phyloP scores from a whole-genome alignment of 2,797 vertebrate genomes.

The Alcedo quadribrachys region DNA sequence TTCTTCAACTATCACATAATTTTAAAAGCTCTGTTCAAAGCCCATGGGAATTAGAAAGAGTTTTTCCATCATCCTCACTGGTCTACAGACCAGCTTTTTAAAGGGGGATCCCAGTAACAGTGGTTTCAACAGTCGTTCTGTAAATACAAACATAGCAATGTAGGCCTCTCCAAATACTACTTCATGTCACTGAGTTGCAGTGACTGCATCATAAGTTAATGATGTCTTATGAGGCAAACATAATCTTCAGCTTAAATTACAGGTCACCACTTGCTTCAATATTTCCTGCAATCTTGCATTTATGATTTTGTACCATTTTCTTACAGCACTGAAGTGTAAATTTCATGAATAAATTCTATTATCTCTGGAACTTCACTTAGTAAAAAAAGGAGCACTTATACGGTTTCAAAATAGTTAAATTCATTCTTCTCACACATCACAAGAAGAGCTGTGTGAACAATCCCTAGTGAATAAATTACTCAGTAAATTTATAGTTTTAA shows the following conservation, averaged over 20 bases:
- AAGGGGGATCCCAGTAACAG: background rate
- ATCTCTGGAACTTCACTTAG: slow-evolving; percentile 24
- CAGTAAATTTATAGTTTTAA: slow-evolving; percentile 27
- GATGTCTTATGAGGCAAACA: background rate
- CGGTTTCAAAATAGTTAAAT: background rate
- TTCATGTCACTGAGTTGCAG: background rate
- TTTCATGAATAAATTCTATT: slow-evolving; percentile 68
- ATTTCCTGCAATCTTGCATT: background rate
- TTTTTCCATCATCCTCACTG: background rate
- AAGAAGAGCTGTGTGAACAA: background rate
- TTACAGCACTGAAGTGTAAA: slow-evolving; percentile 63
- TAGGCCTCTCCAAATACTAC: background rate
- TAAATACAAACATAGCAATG: background rate
- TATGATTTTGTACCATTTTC: slow-evolving; percentile 26
- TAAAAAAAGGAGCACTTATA: background rate
- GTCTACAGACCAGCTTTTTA: background rate
- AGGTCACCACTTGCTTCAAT: background rate
- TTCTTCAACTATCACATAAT: background rate
- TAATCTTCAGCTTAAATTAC: background rate
- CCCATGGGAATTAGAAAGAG: background rate
- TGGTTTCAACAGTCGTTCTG: background rate
- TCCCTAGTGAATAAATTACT: slow-evolving; percentile 22
- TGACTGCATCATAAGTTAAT: background rate
- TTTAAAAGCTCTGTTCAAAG: background rate
- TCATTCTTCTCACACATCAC: slow-evolving; percentile 31